Conservation (phyloP, 2,113 vertebrate genomes). For the Brachypodius melanocephalos region DNA sequence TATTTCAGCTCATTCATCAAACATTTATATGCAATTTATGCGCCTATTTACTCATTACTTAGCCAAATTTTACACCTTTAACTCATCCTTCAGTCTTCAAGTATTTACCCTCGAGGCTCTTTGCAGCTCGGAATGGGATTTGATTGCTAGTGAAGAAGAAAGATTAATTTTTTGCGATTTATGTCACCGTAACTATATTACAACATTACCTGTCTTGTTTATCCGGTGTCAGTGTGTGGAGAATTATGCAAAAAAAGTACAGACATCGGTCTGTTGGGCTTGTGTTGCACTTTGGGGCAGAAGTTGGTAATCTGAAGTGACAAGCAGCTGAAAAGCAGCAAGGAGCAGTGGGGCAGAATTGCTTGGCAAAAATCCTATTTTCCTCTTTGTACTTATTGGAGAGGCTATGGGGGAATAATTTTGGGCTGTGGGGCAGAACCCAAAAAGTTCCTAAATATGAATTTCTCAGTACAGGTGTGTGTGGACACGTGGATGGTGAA, state of each 20-base stretch:
- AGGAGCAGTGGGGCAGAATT: background rate
- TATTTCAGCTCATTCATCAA: background rate
- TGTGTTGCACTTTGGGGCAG: background rate
- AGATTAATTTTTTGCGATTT: background rate
- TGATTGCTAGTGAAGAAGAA: background rate
- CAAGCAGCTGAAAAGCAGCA: background rate
- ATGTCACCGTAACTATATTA: background rate
- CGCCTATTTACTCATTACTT: background rate
- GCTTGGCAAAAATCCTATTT: background rate
- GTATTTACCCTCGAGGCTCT: background rate
- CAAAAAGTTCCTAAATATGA: rapidly evolving
- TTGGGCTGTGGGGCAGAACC: background rate
- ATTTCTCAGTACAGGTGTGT: rapidly evolving
- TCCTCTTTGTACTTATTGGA: background rate
- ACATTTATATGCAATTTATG: background rate
- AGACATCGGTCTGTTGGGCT: background rate
- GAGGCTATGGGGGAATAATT: background rate
- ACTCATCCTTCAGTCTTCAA: background rate
- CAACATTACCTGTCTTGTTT: background rate
- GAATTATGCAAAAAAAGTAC: background rate
- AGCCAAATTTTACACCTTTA: background rate
- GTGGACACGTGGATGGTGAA: rapidly evolving
- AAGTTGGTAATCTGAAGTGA: background rate
- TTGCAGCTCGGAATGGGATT: background rate
- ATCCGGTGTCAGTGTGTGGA: background rate